Percentiles rank a stretch among this genome's conserved stretches.
These are phyloP conservation scores for Daubentonia madagascariensis DNA, from an alignment of 2,113 vertebrate species.

Conservation along the genomic window DNA sequence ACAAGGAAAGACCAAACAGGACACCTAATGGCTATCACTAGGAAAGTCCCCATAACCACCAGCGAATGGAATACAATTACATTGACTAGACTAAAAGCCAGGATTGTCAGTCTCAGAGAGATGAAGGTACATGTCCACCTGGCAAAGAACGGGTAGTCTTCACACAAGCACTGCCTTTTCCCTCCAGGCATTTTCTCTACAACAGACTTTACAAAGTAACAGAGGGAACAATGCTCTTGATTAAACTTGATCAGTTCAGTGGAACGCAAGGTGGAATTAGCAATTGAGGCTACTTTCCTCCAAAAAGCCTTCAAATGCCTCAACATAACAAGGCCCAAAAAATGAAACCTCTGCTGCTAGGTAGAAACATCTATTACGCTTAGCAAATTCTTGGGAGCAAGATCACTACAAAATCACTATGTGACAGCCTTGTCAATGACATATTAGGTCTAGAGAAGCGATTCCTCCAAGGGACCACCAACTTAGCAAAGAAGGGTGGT, in stretches of 20 bases:
- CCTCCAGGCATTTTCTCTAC: background rate
- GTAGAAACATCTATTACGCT: background rate
- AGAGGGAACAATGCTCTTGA: background rate
- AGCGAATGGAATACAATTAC: background rate
- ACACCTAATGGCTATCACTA: background rate
- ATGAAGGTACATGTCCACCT: fast-evolving
- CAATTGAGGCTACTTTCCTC: background rate
- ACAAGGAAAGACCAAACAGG: background rate
- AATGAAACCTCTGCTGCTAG: background rate
- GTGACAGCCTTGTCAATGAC: background rate
- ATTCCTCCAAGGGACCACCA: background rate
- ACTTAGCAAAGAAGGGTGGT: background rate
- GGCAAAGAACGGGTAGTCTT: background rate
- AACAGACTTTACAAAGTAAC: background rate
- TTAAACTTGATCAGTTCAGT: background rate
- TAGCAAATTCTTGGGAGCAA: background rate
- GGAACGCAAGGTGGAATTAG: background rate
- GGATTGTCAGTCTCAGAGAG: background rate
- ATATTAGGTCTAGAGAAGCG: background rate
- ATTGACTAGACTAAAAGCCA: background rate
- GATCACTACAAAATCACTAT: background rate
- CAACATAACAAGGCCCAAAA: background rate
- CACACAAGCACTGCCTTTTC: background rate
- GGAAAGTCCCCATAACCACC: background rate
- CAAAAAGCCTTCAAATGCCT: background rate